Base-by-base conservation (phyloP, 1,140 invertebrate species). In the Homarus americanus region DNA sequence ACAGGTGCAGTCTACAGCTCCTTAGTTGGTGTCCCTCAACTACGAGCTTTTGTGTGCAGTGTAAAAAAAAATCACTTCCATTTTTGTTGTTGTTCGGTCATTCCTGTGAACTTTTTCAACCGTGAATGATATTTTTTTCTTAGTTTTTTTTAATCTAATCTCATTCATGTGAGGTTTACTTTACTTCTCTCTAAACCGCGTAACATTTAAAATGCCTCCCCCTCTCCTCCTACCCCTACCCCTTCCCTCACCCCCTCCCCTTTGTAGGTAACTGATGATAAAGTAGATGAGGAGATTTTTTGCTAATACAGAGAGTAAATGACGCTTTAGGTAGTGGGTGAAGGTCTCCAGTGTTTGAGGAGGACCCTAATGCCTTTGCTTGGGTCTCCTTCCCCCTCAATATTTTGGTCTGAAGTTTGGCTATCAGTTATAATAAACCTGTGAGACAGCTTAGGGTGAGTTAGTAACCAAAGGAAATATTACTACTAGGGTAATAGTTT, bases 381-480 rank as follows among this genome's bases (percentile, higher is more conserved):
- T 10, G 53, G 79, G 58, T 38, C 12, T 58, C 12, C 15, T 28
- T 28, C 63, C 53, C 80, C 36, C 36, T 38, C 73, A n/a, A n/a
- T n/a, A n/a, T n/a, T n/a, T n/a, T n/a, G n/a, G n/a, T 83, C 44
- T 90, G 80, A 83, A 83, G 88, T 75, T n/a, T 76, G 88, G 88
- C 82, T 75, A 82, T 82, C 78, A 90, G 78, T 83, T 66, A 90
- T 78, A 83, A 90, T 78, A 83, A 78, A 82, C 40, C 40, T 78
- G 49, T 76, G 49, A 87, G 34, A 40, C 34, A 87, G 69, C 53
- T 87, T 87, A 87, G 83, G 38, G 36, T 53, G 72, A 90, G 41
- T 83, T 90, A 90, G 88, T 20, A 53, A 84, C 82, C 88, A 82
- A 53, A 80, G 88, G 69, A 84, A 58, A 72, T n/a, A n/a, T n/a